A percentile compares a stretch with the other conserved stretches of the same genome.
Evolutionary conservation across 2,797 vertebrate species (phyloP).

Genomic region (Gobio occitaniae): DNA sequence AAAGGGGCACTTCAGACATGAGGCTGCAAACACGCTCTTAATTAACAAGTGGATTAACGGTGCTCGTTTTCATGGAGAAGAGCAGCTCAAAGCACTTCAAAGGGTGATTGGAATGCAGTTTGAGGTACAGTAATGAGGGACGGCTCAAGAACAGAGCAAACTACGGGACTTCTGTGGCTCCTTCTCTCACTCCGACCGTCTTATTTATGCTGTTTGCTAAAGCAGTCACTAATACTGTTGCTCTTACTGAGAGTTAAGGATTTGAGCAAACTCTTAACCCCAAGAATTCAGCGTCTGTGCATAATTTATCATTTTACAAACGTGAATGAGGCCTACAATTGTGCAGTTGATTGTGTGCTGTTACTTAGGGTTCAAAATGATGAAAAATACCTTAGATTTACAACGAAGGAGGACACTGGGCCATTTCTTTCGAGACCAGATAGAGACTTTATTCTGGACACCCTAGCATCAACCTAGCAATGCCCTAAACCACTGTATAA

Average conservation of each 20-base stretch:
- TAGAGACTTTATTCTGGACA: no score
- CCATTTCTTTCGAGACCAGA: no score
- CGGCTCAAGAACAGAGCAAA: constrained; percentile 71
- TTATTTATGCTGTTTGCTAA: constrained; percentile 28
- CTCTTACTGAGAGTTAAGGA: not conserved
- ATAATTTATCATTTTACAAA: not conserved
- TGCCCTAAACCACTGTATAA: no score
- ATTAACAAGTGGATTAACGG: constrained; percentile 87
- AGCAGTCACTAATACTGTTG: constrained; percentile 53
- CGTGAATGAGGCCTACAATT: not conserved
- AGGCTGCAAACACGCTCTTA: constrained; percentile 78
- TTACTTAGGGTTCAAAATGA: not conserved
- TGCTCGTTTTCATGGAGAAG: constrained; percentile 80
- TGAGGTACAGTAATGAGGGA: constrained; percentile 82
- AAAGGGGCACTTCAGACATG: constrained; percentile 78
- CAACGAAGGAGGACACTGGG: not conserved
- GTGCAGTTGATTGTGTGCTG: not conserved
- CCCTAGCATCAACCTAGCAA: no score
- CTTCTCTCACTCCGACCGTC: constrained; percentile 54
- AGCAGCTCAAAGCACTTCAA: constrained; percentile 86
- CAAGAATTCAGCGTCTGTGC: not conserved
- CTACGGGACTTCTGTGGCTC: constrained; percentile 71
- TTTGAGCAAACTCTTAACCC: not conserved
- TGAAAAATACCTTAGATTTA: not conserved
- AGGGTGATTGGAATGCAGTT: constrained; percentile 77